Evolutionary conservation across 2,113 vertebrate genomes (phyloP).

Genomic region (Scolopax mira): DNA sequence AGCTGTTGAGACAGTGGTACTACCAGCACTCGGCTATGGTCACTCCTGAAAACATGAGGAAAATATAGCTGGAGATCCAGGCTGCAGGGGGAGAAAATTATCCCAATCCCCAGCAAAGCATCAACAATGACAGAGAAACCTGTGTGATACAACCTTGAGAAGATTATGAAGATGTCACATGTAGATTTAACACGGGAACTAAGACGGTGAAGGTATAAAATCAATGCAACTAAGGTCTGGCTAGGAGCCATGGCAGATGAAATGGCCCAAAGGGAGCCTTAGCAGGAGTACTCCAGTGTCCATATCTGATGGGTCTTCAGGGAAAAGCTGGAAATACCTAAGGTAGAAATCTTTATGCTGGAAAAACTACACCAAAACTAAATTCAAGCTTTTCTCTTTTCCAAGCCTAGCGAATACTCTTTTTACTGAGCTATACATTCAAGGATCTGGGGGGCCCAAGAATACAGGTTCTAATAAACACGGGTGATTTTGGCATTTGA

Average conservation of each 20-base stretch:
- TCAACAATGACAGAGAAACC: neutral
- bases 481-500: neutral
- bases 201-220: neutral
- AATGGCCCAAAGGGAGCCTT: neutral
- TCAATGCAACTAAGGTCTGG: neutral
- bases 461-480: neutral
- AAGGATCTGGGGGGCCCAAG: neutral
- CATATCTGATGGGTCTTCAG: neutral
- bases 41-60: neutral
- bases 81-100: neutral
- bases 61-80: fast-evolving
- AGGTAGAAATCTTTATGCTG: neutral
- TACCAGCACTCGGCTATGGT: neutral
- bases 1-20: neutral
- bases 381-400: neutral
- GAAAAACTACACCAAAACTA: neutral
- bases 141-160: neutral
- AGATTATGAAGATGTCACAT: neutral
- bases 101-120: neutral
- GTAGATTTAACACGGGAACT: neutral
- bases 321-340: neutral
- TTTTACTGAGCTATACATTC: neutral
- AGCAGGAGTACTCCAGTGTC: neutral
- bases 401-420: neutral
- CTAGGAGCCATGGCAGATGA: fast-evolving